Evolutionary conservation across 2,113 vertebrate genomes (phyloP).

Genomic region (Seriola rivoliana): DNA sequence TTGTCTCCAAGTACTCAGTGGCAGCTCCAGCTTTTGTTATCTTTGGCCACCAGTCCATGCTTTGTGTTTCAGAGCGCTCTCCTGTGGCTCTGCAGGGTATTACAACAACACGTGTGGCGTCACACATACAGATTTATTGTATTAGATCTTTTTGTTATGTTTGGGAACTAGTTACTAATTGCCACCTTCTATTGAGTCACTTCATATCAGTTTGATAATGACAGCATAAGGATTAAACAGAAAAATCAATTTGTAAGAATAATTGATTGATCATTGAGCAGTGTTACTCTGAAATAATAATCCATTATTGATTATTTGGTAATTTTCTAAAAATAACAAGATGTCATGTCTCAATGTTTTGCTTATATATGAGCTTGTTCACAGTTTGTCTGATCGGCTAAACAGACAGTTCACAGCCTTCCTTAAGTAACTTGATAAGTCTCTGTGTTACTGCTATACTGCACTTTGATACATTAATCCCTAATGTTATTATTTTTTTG

Average conservation of each 20-base stretch:
- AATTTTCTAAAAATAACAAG: too few species aligned
- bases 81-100: conserved; percentile 24
- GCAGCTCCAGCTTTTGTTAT: background rate
- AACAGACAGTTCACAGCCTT: too few species aligned
- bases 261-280: background rate
- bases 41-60: too few species aligned
- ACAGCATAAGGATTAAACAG: background rate
- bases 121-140: background rate
- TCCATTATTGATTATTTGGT: too few species aligned
- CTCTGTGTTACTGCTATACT: too few species aligned
- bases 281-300: background rate
- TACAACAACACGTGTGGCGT: conserved; percentile 5
- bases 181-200: background rate
- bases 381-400: too few species aligned
- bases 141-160: background rate
- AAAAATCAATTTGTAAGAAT: background rate
- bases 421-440: too few species aligned
- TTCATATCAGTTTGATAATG: background rate
- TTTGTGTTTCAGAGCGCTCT: conserved; percentile 4
- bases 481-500: too few species aligned
- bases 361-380: too few species aligned
- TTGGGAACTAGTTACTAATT: background rate
- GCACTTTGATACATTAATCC: too few species aligned
- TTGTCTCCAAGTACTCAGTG: background rate
- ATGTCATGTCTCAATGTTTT: too few species aligned